phyloP scores from a whole-genome alignment of 2,797 vertebrate genomes.

The Cirrhinus molitorella region DNA sequence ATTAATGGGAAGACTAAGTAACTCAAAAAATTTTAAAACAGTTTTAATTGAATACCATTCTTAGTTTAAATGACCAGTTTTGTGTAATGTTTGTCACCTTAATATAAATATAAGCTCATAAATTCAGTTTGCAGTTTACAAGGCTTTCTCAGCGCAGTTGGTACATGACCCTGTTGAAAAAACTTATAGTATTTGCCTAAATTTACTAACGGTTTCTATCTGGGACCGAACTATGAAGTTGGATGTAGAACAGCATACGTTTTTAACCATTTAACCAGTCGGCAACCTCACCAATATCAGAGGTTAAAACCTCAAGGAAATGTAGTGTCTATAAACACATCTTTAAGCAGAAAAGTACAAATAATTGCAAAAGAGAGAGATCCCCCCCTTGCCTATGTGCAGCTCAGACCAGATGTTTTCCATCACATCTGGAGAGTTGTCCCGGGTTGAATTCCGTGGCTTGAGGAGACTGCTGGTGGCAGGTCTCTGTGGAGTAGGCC shows the following conservation, averaged over 20 bases:
- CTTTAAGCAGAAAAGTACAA: slow-evolving; percentile 10
- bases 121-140: not conserved
- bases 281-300: not conserved
- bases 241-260: not conserved
- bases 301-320: not conserved
- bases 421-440: slow-evolving; percentile 90
- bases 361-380: not conserved
- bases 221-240: not conserved
- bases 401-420: slow-evolving; percentile 88
- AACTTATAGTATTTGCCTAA: not conserved
- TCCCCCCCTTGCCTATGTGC: slow-evolving; percentile 57
- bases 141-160: not conserved
- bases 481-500: slow-evolving; percentile 86
- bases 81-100: too few species aligned
- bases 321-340: not conserved
- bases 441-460: slow-evolving; percentile 86
- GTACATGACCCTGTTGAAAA: not conserved
- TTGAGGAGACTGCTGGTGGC: slow-evolving; percentile 87
- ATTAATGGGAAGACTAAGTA: too few species aligned
- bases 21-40: too few species aligned
- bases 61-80: too few species aligned
- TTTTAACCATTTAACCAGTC: not conserved
- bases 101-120: not conserved
- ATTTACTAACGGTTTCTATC: not conserved
- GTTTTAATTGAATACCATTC: too few species aligned